Base-by-base conservation (phyloP, 2,113 vertebrate genomes). In the Phrynosoma platyrhinos region DNA sequence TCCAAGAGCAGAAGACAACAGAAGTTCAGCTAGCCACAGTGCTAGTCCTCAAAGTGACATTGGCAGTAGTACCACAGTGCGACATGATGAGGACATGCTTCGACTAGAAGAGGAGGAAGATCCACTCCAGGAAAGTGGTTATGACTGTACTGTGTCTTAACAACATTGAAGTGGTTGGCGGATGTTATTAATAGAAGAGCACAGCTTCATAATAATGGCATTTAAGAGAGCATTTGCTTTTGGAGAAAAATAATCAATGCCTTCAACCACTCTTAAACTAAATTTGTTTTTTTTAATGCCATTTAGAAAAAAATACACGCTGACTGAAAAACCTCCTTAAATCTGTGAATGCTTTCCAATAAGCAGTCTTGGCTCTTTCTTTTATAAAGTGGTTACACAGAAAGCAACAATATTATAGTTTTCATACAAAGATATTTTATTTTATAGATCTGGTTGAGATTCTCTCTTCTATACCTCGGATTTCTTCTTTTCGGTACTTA, bases 71-170 rank as follows among this genome's bases (percentile, higher is more conserved):
- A 72, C 0, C 66, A 84, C 71, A 68, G 95, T 92, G 25, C 93
- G 97, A 52, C 97, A 96, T 2, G 96, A 97, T 52, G 98, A 98
- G 77, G 97, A 97, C 91, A 90, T 90, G 52, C 64, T 93, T 16
- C 91, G 95, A 76, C 86, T 92, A 5, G 95, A 97, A 3, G 97
- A 98, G 3, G 97, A 98, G 86, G 97, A 98, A 53, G 97, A 97
- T 87, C 92, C 92, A 12, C 96, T 97, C 47, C 98, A 98, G 66
- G 98, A 99, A 89, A 98, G 98, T 32, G 94, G 96, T 87, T 99
- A 98, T 0, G 98, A 99, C 96, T 99, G 99, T 95, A 96, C 95
- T 81, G 95, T 99, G 92, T 99, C 98, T 85, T 99, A 97, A 98
- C 83, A 36, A 5, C 32, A 53, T 47, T 68, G 40, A 21, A 90